Percentiles rank a stretch among this genome's conserved stretches.
These are phyloP conservation scores for Hydrolagus affinis DNA, from an alignment of 2,113 vertebrate genomes.

Conservation along the genomic window DNA sequence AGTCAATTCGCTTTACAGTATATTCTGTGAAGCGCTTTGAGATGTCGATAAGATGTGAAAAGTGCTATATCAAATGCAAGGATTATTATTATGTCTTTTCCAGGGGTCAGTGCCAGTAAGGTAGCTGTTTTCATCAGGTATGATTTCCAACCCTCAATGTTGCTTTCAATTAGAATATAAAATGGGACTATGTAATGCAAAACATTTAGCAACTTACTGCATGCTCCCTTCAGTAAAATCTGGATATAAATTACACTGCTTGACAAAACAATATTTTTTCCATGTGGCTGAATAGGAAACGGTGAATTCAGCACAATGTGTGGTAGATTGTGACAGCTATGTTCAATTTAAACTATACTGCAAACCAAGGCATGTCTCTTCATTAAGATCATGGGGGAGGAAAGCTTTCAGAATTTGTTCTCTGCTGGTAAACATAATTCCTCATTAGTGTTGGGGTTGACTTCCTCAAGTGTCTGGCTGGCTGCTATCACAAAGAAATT, in stretches of 20 bases:
- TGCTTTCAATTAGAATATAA: background rate
- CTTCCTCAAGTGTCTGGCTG: background rate
- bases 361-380: background rate
- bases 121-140: too few species aligned
- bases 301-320: background rate
- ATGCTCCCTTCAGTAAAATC: background rate
- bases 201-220: background rate
- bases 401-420: background rate
- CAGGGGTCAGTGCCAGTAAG: too few species aligned
- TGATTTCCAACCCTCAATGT: too few species aligned
- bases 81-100: too few species aligned
- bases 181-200: background rate
- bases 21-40: too few species aligned
- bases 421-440: background rate
- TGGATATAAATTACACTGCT: background rate
- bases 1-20: too few species aligned
- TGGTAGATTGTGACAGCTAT: background rate
- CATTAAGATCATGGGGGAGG: background rate
- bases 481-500: background rate
- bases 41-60: too few species aligned
- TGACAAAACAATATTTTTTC: background rate
- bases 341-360: background rate
- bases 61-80: too few species aligned
- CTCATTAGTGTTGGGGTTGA: constrained; percentile 11
- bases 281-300: background rate